Base-by-base conservation (phyloP, 1,140 invertebrate genomes). In the Glossosoma conforme region DNA sequence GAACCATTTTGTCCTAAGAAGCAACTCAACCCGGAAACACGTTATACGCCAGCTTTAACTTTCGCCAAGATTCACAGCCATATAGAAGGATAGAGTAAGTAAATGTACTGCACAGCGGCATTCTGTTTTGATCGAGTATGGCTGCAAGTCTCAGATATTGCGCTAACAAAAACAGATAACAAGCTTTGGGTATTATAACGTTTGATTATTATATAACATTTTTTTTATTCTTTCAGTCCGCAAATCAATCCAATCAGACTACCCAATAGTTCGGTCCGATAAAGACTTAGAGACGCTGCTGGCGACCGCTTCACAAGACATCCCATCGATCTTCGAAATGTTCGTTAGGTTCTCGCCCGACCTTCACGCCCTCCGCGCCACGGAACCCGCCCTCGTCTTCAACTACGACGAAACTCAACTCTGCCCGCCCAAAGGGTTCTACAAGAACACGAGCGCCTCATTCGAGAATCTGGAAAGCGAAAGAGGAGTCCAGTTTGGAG, bases 161-260 rank as follows among this genome's bases (percentile, higher is more conserved):
- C n/a, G n/a, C n/a, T n/a, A n/a, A n/a, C n/a, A n/a, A n/a, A n/a
- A n/a, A n/a, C n/a, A n/a, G n/a, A n/a, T n/a, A n/a, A n/a, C n/a
- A n/a, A n/a, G n/a, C n/a, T n/a, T n/a, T n/a, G n/a, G n/a, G n/a
- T n/a, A n/a, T n/a, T n/a, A n/a, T n/a, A n/a, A n/a, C n/a, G n/a
- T n/a, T n/a, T n/a, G n/a, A n/a, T n/a, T n/a, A n/a, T n/a, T n/a
- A n/a, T n/a, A n/a, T n/a, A n/a, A n/a, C n/a, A n/a, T n/a, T 38
- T 40, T 45, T 54, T 18, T 43, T 51, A 37, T 45, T 28, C 8
- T 32, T 55, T 58, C 44, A 58, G 56, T 58, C 20, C 56, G 56
- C 21, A 58, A 54, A 15, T 18, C 44, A 5, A 48, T 58, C 15
- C 47, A 50, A 30, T 44, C 51, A 13, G 37, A 25, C 24, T 54